These are phyloP conservation scores for Diceros bicornis DNA, from an alignment of 2,797 vertebrate genomes.

Conservation along the genomic window DNA sequence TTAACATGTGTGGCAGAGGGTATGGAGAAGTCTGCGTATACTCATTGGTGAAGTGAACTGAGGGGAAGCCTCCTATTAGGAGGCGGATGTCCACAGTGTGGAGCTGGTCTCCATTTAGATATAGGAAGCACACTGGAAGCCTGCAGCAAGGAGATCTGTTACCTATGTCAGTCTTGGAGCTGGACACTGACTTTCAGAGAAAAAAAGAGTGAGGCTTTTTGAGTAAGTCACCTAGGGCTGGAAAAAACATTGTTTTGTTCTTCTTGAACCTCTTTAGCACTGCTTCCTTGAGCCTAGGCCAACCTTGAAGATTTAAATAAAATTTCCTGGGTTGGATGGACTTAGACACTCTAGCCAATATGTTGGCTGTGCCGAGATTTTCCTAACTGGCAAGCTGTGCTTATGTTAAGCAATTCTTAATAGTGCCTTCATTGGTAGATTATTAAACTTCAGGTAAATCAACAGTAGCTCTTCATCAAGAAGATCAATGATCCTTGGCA, in stretches of 20 bases:
- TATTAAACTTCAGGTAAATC: slow-evolving; percentile 73
- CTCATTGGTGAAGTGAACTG: not conserved
- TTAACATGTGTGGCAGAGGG: not conserved
- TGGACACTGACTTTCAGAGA: not conserved
- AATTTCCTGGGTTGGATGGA: slow-evolving; percentile 49
- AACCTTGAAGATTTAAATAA: slow-evolving; percentile 65
- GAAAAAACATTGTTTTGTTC: not conserved
- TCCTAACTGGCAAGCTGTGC: slow-evolving; percentile 50
- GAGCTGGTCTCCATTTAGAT: not conserved
- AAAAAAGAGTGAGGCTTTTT: not conserved
- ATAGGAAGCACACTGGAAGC: not conserved
- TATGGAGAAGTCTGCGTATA: not conserved
- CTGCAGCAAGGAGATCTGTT: not conserved
- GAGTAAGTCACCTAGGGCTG: not conserved
- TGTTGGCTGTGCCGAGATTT: slow-evolving; percentile 44
- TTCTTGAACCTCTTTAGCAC: slow-evolving; percentile 23
- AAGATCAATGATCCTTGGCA: slow-evolving; percentile 59
- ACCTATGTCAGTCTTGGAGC: not conserved
- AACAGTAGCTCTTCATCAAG: slow-evolving; percentile 70
- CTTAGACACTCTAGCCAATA: not conserved
- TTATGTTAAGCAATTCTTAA: slow-evolving; percentile 72
- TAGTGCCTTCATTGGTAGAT: slow-evolving; percentile 49
- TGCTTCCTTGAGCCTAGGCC: slow-evolving; percentile 42
- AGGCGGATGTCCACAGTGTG: not conserved
- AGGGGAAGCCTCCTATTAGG: not conserved